A percentile compares a stretch with the other conserved stretches of the same genome.
Evolutionary conservation across 2,797 vertebrate genomes (phyloP).

Genomic region (Schizopygopsis pylzovi): DNA sequence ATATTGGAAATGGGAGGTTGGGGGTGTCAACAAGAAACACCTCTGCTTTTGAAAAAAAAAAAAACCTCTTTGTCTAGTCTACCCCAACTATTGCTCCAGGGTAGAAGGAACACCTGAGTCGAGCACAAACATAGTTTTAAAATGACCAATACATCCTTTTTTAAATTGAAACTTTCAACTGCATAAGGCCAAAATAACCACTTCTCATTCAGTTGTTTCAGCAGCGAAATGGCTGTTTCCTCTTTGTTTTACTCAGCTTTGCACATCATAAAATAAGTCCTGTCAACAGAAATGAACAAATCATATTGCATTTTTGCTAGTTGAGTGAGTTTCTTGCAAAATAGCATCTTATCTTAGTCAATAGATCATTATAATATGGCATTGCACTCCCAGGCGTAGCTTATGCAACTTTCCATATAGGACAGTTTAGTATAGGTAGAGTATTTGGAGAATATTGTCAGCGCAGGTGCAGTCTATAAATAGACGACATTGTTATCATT

Average conservation of each 20-base stretch:
- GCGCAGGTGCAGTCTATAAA: slow-evolving; percentile 50
- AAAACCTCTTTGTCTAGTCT: slow-evolving; percentile 78
- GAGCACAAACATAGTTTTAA: neutral
- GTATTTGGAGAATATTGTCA: slow-evolving; percentile 42
- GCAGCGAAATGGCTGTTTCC: slow-evolving; percentile 51
- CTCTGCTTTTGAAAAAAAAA: slow-evolving; percentile 75
- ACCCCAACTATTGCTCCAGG: neutral
- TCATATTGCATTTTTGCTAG: neutral
- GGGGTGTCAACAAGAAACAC: slow-evolving; percentile 75
- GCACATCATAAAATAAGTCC: neutral
- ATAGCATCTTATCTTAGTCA: neutral
- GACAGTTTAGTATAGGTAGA: slow-evolving; percentile 45
- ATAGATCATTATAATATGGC: neutral
- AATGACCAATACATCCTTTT: slow-evolving; percentile 38
- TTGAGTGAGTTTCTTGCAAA: neutral
- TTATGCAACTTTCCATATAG: slow-evolving; percentile 27
- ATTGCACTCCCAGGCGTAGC: neutral
- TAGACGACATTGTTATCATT: slow-evolving; percentile 37
- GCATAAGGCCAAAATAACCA: slow-evolving; percentile 33
- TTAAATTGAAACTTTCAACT: slow-evolving; percentile 34
- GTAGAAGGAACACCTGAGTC: neutral
- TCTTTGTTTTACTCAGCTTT: slow-evolving; percentile 6
- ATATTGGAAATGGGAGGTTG: slow-evolving; percentile 15
- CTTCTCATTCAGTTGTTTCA: slow-evolving; percentile 38
- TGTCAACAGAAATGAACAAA: slow-evolving; percentile 8